Evolutionary conservation across 92 coral and sea anemone species (phyloP).

Genomic region (Phenganax marumi): DNA sequence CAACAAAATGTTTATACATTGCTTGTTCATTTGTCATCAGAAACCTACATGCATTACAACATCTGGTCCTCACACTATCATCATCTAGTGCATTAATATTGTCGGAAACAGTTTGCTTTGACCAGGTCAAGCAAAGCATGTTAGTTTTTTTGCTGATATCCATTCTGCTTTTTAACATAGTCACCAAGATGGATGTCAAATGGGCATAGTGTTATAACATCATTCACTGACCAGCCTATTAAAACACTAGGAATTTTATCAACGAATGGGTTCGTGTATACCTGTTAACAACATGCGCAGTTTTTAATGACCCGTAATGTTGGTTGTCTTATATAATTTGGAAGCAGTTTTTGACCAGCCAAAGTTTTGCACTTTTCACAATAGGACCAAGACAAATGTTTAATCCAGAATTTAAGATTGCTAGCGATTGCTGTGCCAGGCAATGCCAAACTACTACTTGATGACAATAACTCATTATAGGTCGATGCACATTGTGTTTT

Average conservation of each 20-base stretch:
- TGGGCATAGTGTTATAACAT: neutral
- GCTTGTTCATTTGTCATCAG: neutral
- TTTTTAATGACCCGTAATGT: neutral
- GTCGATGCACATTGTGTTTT: neutral
- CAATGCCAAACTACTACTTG: neutral
- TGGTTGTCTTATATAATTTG: neutral
- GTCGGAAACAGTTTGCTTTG: neutral
- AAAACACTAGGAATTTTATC: neutral
- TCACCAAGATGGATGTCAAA: slow-evolving; percentile 38
- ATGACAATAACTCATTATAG: neutral
- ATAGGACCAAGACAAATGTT: neutral
- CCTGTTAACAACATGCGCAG: neutral
- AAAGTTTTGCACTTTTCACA: neutral
- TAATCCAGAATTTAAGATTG: neutral
- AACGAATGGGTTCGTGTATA: neutral
- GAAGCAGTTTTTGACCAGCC: neutral
- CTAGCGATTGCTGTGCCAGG: neutral
- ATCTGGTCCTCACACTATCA: neutral
- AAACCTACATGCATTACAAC: neutral
- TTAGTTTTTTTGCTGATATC: slow-evolving; percentile 16
- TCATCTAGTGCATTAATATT: neutral
- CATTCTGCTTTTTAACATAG: slow-evolving; percentile 14
- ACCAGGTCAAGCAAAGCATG: neutral
- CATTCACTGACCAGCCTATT: neutral
- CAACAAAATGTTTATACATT: neutral